These are phyloP conservation scores for Zingel zingel DNA, from an alignment of 2,113 vertebrate genomes.

Conservation along the genomic window DNA sequence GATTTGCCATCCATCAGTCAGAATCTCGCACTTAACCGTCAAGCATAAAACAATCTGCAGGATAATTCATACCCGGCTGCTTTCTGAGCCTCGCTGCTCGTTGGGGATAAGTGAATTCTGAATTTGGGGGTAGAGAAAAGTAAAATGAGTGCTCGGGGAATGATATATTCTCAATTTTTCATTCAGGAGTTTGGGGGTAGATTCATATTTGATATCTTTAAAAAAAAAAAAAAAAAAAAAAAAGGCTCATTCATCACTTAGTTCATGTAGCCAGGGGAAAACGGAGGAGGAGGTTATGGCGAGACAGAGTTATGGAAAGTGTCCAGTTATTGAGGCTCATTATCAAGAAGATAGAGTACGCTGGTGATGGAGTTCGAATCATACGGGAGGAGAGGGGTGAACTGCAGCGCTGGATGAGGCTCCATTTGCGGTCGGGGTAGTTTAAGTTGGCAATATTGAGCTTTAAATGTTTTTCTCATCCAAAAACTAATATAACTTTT, in stretches of 20 bases:
- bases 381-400: not conserved
- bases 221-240: constrained; percentile 3
- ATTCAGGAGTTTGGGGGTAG: constrained; percentile 60
- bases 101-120: constrained; percentile 49
- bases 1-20: constrained; percentile 49
- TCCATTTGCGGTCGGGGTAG: constrained; percentile 29
- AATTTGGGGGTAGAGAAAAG: constrained; percentile 42
- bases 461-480: constrained; percentile 38
- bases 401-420: not conserved
- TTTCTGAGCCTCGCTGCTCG: constrained; percentile 28
- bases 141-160: constrained; percentile 50
- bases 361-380: constrained; percentile 34
- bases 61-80: constrained; percentile 44
- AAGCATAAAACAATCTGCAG: constrained; percentile 66
- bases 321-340: constrained; percentile 63
- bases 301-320: constrained; percentile 45
- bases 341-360: constrained; percentile 47
- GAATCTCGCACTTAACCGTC: constrained; percentile 42
- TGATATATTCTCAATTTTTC: constrained; percentile 72
- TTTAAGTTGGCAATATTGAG: constrained; percentile 4
- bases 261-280: constrained; percentile 37
- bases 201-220: constrained; percentile 80
- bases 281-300: constrained; percentile 28
- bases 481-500: constrained; percentile 50
- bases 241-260: constrained; percentile 67